These are phyloP conservation scores for Fistularia tabacaria DNA, from an alignment of 2,797 vertebrate species.

Conservation along the genomic window DNA sequence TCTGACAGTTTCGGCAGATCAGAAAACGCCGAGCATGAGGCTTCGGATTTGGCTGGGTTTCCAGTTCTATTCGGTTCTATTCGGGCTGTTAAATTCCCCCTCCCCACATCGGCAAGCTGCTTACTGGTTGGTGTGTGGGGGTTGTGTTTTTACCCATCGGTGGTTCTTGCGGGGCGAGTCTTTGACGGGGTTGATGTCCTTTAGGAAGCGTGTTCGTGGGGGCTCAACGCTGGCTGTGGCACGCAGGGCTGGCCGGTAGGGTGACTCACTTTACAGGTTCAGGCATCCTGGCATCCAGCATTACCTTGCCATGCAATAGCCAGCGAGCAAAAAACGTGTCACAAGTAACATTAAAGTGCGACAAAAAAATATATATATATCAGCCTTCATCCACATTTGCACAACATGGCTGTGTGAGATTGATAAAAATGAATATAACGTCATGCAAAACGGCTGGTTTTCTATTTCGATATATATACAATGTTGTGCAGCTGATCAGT, in stretches of 20 bases:
- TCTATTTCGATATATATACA: no score
- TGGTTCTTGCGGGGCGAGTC: background rate
- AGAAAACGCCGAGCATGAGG: background rate
- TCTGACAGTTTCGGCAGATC: slow-evolving; percentile 1
- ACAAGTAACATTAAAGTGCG: no score
- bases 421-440: no score
- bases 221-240: background rate
- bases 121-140: slow-evolving; percentile 1
- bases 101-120: slow-evolving; percentile 15
- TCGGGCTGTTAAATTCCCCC: background rate
- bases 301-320: no score
- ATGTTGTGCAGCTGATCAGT: no score
- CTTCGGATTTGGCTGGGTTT: background rate
- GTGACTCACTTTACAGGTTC: background rate
- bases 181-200: slow-evolving; percentile 1
- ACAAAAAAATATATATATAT: no score
- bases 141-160: background rate
- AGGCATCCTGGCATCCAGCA: no score
- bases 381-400: no score
- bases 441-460: no score
- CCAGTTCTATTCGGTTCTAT: background rate
- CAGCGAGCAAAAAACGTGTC: no score
- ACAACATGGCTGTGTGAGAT: no score
- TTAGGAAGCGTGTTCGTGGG: background rate
- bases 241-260: background rate